Conservation (phyloP, 2,888 invertebrate species). For the Mythimna pallens region DNA sequence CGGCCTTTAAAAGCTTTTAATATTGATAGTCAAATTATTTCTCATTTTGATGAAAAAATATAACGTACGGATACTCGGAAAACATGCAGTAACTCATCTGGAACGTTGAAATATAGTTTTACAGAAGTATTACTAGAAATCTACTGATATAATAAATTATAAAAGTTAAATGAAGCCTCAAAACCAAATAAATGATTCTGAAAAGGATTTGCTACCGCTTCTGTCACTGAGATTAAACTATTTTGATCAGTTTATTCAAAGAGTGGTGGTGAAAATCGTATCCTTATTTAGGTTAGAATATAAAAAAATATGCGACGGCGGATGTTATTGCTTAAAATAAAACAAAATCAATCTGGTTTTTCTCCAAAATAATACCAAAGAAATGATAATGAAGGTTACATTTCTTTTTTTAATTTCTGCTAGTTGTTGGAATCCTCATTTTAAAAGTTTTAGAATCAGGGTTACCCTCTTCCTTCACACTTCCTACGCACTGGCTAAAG, state of each 20-base stretch:
- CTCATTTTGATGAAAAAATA: slow-evolving; percentile 20
- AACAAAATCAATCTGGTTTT: background rate
- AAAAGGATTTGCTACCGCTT: background rate
- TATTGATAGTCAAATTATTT: slow-evolving; percentile 53
- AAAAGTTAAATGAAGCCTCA: background rate
- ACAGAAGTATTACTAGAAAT: background rate
- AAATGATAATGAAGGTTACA: background rate
- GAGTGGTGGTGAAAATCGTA: background rate
- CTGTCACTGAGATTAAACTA: background rate
- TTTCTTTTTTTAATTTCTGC: background rate
- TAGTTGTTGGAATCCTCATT: background rate
- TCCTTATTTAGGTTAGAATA: background rate
- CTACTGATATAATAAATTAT: background rate
- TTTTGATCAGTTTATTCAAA: background rate
- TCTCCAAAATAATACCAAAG: background rate
- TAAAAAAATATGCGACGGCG: too few relatives aligned
- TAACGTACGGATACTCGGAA: background rate
- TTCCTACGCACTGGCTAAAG: background rate
- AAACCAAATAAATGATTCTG: background rate
- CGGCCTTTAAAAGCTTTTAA: slow-evolving; percentile 48
- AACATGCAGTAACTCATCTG: background rate
- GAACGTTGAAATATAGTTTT: background rate
- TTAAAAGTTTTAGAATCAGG: background rate
- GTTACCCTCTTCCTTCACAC: background rate
- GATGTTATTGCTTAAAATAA: background rate